Conservation (phyloP, 2,113 vertebrate genomes). For the Tinamus guttatus region DNA sequence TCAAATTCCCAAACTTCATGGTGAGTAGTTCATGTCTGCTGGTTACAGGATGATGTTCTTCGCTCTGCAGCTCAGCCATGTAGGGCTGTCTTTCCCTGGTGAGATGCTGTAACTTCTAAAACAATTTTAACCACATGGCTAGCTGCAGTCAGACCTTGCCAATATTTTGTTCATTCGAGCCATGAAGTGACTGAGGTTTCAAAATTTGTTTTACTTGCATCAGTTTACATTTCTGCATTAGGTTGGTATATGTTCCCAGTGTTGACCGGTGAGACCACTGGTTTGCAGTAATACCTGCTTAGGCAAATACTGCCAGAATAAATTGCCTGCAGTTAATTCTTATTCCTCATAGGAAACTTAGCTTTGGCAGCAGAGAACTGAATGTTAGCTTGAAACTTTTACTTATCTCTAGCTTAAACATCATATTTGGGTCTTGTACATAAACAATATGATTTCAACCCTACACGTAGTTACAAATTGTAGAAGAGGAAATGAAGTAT, state of each 20-base stretch:
- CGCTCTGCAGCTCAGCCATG: background rate
- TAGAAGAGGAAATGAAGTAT: background rate
- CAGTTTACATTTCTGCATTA: background rate
- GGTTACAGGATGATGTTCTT: accelerated
- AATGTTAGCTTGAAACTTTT: background rate
- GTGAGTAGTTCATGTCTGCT: background rate
- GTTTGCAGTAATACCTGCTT: no score
- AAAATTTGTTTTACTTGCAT: background rate
- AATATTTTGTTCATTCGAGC: background rate
- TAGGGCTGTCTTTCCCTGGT: background rate
- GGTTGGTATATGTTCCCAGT: accelerated
- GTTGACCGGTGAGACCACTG: background rate
- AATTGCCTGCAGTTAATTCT: background rate
- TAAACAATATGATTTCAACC: background rate
- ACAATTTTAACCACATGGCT: background rate
- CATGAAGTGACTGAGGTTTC: background rate
- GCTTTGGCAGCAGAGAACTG: background rate
- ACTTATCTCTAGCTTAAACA: background rate
- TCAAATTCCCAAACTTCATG: background rate
- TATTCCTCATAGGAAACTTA: background rate
- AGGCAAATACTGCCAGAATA: background rate
- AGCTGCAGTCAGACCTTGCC: background rate
- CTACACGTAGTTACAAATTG: background rate
- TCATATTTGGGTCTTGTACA: background rate
- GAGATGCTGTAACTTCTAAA: background rate